Percentiles rank a stretch among this genome's conserved stretches.
Conservation (phyloP, 2,113 vertebrate genomes). For the Zapus hudsonius region DNA sequence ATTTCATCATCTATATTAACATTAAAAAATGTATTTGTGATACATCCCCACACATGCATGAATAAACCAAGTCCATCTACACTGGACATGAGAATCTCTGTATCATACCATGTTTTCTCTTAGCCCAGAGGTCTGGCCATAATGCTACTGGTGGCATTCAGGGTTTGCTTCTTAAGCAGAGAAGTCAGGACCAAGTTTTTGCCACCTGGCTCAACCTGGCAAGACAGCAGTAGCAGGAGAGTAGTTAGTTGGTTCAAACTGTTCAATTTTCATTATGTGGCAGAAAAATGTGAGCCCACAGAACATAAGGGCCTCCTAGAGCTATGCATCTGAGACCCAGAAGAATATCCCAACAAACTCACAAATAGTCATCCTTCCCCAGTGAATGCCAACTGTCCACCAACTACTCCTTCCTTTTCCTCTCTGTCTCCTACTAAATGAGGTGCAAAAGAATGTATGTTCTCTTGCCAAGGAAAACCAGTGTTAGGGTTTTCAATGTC, state of each 20-base stretch:
- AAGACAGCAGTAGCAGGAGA: not conserved
- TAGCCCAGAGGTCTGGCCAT: not conserved
- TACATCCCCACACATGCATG: not conserved
- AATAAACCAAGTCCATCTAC: not conserved
- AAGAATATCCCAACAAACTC: not conserved
- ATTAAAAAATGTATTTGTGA: constrained; percentile 4
- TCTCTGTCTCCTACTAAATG: not conserved
- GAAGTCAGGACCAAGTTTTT: constrained; percentile 35
- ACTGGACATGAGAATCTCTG: not conserved
- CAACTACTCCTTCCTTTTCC: not conserved
- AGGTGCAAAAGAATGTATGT: not conserved
- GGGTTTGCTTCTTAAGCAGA: not conserved
- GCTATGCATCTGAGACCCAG: not conserved
- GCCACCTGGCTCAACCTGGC: not conserved
- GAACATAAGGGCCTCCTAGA: not conserved
- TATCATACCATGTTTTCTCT: not conserved
- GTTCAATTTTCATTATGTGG: not conserved
- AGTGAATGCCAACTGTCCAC: not conserved
- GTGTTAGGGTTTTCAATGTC: not conserved
- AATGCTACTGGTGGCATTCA: not conserved
- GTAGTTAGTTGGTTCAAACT: not conserved
- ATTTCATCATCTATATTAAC: constrained; percentile 22
- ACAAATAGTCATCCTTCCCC: not conserved
- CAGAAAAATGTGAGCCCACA: not conserved
- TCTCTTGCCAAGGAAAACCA: not conserved